Evolutionary conservation across 2,113 vertebrate species (phyloP).

Genomic region (Cryptomyrus ogoouensis): DNA sequence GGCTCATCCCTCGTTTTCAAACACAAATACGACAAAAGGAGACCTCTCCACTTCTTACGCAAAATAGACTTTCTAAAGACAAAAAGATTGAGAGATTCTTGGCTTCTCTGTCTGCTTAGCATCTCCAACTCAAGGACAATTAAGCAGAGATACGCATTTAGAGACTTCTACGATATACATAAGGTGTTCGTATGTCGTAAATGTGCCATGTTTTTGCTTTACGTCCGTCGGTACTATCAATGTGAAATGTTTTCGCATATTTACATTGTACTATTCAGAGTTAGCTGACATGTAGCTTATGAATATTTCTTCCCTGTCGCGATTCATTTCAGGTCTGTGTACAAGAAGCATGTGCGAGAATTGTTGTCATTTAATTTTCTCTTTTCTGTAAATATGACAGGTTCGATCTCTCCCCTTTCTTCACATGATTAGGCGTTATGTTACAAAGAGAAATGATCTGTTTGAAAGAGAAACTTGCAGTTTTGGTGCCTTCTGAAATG

Average conservation of each 20-base stretch:
- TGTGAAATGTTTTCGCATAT: slow-evolving; percentile 87
- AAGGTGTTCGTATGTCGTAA: slow-evolving; percentile 85
- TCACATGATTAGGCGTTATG: slow-evolving; percentile 66
- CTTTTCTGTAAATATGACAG: slow-evolving; percentile 83
- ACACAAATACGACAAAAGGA: neutral
- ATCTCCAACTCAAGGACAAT: slow-evolving; percentile 32
- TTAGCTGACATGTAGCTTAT: slow-evolving; percentile 73
- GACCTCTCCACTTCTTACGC: neutral
- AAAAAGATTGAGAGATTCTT: slow-evolving; percentile 37
- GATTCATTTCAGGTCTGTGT: neutral
- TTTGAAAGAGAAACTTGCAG: slow-evolving; percentile 56
- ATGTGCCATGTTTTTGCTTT: slow-evolving; percentile 78
- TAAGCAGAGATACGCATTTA: slow-evolving; percentile 51
- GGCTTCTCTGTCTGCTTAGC: slow-evolving; percentile 42
- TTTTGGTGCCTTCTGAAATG: slow-evolving; percentile 89
- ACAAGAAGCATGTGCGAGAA: slow-evolving; percentile 84
- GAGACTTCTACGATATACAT: slow-evolving; percentile 80
- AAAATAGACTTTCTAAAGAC: neutral
- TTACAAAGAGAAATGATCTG: slow-evolving; percentile 32
- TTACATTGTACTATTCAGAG: slow-evolving; percentile 89
- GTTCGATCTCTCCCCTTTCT: slow-evolving; percentile 70
- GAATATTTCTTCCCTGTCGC: slow-evolving; percentile 63
- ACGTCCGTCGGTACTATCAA: slow-evolving; percentile 85
- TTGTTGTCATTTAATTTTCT: slow-evolving; percentile 73
- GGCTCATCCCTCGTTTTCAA: slow-evolving; percentile 47